Evolutionary conservation across 2,113 vertebrate species (phyloP).

Genomic region (Nannospalax galili): DNA sequence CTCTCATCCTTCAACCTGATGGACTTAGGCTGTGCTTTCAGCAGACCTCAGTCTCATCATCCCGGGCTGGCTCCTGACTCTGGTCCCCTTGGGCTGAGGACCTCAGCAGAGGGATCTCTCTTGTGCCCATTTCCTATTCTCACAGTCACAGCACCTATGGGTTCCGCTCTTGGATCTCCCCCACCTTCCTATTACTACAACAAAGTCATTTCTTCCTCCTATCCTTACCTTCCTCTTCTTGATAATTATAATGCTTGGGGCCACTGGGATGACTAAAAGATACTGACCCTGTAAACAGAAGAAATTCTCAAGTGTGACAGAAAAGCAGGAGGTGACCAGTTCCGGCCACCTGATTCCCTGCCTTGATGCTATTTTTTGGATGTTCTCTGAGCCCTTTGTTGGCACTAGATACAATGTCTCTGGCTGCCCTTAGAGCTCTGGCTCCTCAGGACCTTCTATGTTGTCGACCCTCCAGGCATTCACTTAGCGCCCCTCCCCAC

Average conservation of each 20-base stretch:
- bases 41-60: not conserved
- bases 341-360: not conserved
- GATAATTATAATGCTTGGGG: not conserved
- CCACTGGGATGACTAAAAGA: not conserved
- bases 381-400: not conserved
- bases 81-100: not conserved
- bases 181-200: not conserved
- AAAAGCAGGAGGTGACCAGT: not conserved
- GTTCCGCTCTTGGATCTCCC: not conserved
- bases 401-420: not conserved
- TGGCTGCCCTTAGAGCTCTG: not conserved
- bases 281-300: not conserved
- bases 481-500: not conserved
- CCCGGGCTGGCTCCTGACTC: not conserved
- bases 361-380: not conserved
- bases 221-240: not conserved
- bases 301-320: not conserved
- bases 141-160: not conserved
- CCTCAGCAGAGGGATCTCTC: not conserved
- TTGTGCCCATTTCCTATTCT: accelerated
- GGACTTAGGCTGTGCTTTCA: too few species aligned
- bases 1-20: not conserved
- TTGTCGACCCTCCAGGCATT: not conserved
- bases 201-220: not conserved
- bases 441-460: not conserved